Evolutionary conservation across 2,797 vertebrate species (phyloP), one percentile per base, ranked within the genome.

Genomic region (Oreonectes daqikongensis): DNA sequence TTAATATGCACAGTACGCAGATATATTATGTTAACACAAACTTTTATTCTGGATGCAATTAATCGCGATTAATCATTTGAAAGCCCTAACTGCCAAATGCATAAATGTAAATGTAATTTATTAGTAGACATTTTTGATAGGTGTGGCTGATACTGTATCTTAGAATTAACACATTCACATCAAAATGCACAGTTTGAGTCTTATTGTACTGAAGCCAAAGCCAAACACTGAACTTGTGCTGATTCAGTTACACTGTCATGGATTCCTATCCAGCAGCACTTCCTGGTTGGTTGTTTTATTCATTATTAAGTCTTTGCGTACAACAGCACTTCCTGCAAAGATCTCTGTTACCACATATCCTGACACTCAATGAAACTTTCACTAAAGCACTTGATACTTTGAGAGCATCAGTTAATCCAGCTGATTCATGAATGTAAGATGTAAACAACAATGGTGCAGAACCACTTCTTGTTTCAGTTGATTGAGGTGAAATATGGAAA

Each of bases 241-340:
- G 69, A 72, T 48, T 72, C 24, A 44, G 69, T 71, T 71, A 59
- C 53, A 59, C n/a, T 30, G 17, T 59, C 18, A 24, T 22, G 26
- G n/a, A 35, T 63, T 72, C 20, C 63, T 24, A 63, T 50, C 44
- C 59, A 50, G 46, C 44, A 24, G 48, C 44, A 63, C 57, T 35
- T 50, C 28, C 59, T 50, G 44, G 26, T 32, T 48, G n/a, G 50
- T 72, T 72, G 59, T 63, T 63, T 28, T 38, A 26, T 50, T 4
- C 30, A 50, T 63, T 52, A 63, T 46, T 57, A 42, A 35, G n/a
- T 48, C 28, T 53, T 22, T 46, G 20, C 17, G 17, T 67, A 48
- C 12, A 15, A 5, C 11, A 6, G 3, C 22, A 26, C 11, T 28
- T 59, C 55, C 26, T 59, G 55, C 24, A 6, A 1, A 17, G 26